Base-by-base conservation (phyloP, 2,797 vertebrate genomes). In the Hipposideros larvatus region DNA sequence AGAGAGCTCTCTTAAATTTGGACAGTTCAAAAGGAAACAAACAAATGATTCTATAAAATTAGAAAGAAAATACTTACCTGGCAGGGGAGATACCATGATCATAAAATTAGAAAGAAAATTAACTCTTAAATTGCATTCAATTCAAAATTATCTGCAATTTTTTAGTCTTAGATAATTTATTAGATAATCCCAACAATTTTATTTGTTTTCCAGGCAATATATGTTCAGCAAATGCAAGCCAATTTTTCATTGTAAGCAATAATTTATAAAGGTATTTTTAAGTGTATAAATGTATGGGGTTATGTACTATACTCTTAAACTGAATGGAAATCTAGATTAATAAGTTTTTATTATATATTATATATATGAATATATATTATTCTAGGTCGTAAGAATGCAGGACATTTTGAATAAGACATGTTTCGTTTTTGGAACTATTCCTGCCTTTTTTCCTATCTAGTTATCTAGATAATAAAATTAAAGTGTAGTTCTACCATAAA, bases 1-100 rank as follows among this genome's bases (percentile, higher is more conserved):
- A 87, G 83, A 96, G 94, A 37, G 37, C 43, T 77, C 31, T 79
- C 68, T 83, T 87, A 91, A 97, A 98, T 98, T 93, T 96, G 97
- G 74, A 74, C 98, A 86, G 63, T 96, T 97, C 95, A 94, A 94
- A 96, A 91, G 63, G 51, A 96, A 91, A 86, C 90, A 77, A 59
- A 86, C 48, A 90, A 75, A 73, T 79, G 41, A 66, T 82, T 92
- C 51, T 93, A 34, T 88, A 94, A 96, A 96, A 95, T 95, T 84
- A 90, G 46, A 79, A 97, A 46, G 74, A 91, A 37, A 37, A 37
- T 37, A 37, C 37, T 37, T 37, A 37, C 37, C 37, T 37, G 37
- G 37, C 37, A 37, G 37, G 37, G 37, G 37, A 37, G 37, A 37
- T 37, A 37, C 37, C 37, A 37, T 37, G 37, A 37, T 37, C 37